Evolutionary conservation across 2,113 vertebrate species (phyloP).

Genomic region (Lathamus discolor): DNA sequence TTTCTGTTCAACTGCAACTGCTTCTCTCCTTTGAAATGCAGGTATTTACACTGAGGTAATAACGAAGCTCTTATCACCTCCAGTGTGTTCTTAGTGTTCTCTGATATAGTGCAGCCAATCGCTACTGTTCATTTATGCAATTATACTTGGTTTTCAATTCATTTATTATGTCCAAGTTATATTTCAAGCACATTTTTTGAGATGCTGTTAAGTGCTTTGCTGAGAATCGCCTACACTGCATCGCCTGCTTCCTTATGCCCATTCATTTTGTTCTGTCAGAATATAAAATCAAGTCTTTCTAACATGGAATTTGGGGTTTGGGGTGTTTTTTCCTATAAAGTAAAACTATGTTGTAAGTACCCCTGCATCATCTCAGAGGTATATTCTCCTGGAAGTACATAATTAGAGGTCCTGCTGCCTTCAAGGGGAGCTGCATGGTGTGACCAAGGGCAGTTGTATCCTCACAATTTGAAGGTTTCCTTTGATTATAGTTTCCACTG

Average conservation of each 20-base stretch:
- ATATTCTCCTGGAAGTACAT: background rate
- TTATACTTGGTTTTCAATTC: constrained; percentile 9
- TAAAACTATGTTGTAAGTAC: background rate
- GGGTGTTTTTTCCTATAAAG: background rate
- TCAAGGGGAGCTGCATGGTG: background rate
- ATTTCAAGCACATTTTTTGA: background rate
- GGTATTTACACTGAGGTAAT: background rate
- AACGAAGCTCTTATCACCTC: background rate
- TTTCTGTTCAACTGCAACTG: background rate
- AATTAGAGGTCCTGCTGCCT: background rate
- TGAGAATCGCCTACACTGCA: background rate
- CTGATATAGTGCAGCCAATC: constrained; percentile 1
- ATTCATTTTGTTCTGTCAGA: background rate
- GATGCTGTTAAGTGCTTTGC: background rate
- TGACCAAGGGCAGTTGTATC: background rate
- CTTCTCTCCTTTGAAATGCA: background rate
- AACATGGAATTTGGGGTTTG: background rate
- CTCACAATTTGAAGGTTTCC: background rate
- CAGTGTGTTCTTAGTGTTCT: constrained; percentile 4
- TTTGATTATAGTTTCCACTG: background rate
- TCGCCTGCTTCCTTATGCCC: background rate
- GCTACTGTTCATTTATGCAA: constrained; percentile 34
- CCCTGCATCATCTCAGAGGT: background rate
- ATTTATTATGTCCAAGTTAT: background rate
- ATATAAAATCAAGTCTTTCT: background rate